Evolutionary conservation across 1,140 invertebrate genomes (phyloP), one percentile per base, ranked within the genome.

Genomic region (Tribolium castaneum): DNA sequence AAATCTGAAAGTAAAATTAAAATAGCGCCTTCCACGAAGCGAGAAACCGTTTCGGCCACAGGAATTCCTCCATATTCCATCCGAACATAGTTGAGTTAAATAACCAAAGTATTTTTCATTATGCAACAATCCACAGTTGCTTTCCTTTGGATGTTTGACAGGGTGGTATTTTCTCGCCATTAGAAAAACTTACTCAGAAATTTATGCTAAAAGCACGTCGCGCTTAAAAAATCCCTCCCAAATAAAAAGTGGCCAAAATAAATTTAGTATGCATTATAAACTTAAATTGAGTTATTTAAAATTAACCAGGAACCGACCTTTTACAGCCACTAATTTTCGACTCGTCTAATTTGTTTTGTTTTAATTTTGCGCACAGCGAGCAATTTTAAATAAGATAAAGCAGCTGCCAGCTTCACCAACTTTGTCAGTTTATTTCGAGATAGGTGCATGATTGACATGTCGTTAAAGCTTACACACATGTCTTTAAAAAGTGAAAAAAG

Each of bases 291-390:
- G 54, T 59, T 59, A 59, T 59, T 59, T 25, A 59, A 59, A 59
- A 59, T 59, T 59, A 59, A 59, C 5, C 54, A 59, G 54, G 54
- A 59, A 59, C 19, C 16, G 9, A 59, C 54, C 54, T 59, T 50
- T 59, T 59, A 59, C 54, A 59, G 54, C 6, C 7, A 59, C 54
- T 59, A 22, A 59, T 59, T 59, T 59, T 59, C 54, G 19, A 59
- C 54, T 59, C 54, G 54, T 59, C 54, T 59, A 59, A 59, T 59
- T 59, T 59, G 54, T 59, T 59, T 59, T 59, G 54, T 59, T 59
- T 59, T 59, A 59, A 59, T 59, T 59, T 59, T 59, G 54, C 54
- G 54, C 54, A 25, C 14, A 59, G 16, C 19, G 54, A 59, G 54
- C 19, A 59, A 25, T 59, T 59, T 59, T 59, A 59, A 59, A 25